Evolutionary conservation across 2,888 invertebrate species (phyloP), one percentile per base, ranked within the genome.

Genomic region (Philaethria dido): DNA sequence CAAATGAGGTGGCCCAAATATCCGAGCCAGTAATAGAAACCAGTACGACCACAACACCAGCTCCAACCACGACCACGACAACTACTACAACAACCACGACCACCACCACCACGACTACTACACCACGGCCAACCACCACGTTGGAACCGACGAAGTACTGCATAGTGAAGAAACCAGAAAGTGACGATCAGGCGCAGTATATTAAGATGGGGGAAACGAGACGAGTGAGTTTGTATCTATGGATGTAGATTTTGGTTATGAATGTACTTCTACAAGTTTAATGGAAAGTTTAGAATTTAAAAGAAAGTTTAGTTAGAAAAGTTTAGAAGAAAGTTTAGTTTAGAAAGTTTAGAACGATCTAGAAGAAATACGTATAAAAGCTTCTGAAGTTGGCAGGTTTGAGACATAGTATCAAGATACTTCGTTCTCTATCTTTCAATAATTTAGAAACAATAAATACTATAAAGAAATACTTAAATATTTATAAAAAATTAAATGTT

Each of bases 171-270:
- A 95, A 97, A 75, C 96, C 96, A 47, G 96, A 96, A 80, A 96
- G 96, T 79, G 95, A 96, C 72, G 96, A 96, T 85, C 82, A 89
- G 71, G 87, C 91, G 73, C 97, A 97, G 87, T 95, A 96, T 76
- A 97, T 98, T 78, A 94, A 95, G 77, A 97, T 97, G 92, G 97
- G 97, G 60, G 96, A 96, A 78, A 97, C 96, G 73, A 96, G 96
- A 87, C 93, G 98, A 92, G 98, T 97, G 88, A 95, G 95, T 92
- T 69, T 70, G 65, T 71, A 71, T 69, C 48, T n/a, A 73, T 54
- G 33, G 55, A 50, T 62, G 18, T 36, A 4, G 33, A 18, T 44
- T 33, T 20, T 54, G 36, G n/a, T 25, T 25, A n/a, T 29, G 14
- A 48, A 16, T n/a, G 16, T n/a, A 20, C 0, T 8, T 66, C 52